Base-by-base conservation (phyloP, 2,888 invertebrate species). In the Leptinotarsa haldemani region DNA sequence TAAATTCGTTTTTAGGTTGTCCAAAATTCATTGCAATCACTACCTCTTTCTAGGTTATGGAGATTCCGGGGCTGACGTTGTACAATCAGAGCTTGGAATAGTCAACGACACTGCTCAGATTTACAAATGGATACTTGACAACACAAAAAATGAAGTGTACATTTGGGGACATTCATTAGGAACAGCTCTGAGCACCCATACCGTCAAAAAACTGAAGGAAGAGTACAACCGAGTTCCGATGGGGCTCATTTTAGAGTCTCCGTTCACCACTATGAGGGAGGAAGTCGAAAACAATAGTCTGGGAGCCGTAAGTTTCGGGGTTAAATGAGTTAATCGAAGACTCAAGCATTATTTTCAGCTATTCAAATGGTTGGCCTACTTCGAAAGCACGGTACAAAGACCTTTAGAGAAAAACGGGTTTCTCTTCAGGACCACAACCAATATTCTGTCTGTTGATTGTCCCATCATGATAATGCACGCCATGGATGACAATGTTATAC, bases 111-210 rank as follows among this genome's bases (percentile, higher is more conserved):
- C 84, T 9, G 74, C 83, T 16, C 84, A 85, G 73, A 78, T 87
- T 18, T 86, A 84, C 75, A 78, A 83, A 71, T 85, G 85, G 85
- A 70, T 87, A 3, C 72, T 73, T 22, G 65, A 70, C 3, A 81
- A 83, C 7, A 82, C 84, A 3, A 74, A 74, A 9, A 81, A 81
- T 3, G 80, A 81, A 12, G 83, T 87, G 69, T 86, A 83, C 76
- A 75, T 86, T 52, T 87, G 87, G 87, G 86, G 86, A 0, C 87
- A 86, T 73, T 87, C 87, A 1, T 72, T 87, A 48, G 87, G 87
- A 1, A 78, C 84, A 12, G 85, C 85, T 25, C 74, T 87, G 58
- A 81, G 81, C 13, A 82, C 84, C 9, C 83, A 84, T 64, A 81
- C 84, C 0, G 73, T 83, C 5, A 80, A 78, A 53, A 77, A 71